These are phyloP conservation scores for Myocastor coypus DNA, from an alignment of 2,113 vertebrate species.

Conservation along the genomic window DNA sequence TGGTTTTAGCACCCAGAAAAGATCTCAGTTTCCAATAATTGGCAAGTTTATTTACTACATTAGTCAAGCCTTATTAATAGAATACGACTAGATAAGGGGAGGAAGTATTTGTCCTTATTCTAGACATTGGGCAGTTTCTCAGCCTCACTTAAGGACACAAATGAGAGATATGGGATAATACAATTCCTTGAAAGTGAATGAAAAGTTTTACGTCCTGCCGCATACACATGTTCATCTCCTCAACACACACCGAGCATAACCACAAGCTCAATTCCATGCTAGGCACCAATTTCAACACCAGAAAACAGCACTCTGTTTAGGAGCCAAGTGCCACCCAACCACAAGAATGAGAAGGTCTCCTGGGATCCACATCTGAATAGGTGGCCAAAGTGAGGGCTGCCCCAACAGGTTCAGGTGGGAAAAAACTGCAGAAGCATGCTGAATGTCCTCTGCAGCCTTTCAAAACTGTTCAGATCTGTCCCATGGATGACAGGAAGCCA, in stretches of 20 bases:
- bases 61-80: background rate
- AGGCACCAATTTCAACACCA: background rate
- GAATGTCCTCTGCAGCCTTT: background rate
- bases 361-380: slow-evolving; percentile 2
- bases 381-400: background rate
- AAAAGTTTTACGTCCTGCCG: background rate
- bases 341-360: background rate
- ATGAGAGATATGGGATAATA: background rate
- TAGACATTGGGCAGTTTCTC: background rate
- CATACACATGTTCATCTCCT: background rate
- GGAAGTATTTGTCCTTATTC: background rate
- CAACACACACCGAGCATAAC: background rate
- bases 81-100: background rate
- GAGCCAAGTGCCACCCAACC: background rate
- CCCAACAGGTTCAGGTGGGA: background rate
- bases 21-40: background rate
- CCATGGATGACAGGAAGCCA: background rate
- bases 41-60: background rate
- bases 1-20: background rate
- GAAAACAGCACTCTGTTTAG: slow-evolving; percentile 12
- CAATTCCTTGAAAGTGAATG: background rate
- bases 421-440: background rate
- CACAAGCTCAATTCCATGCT: background rate
- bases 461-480: background rate
- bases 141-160: background rate